Evolutionary conservation across 2,888 invertebrate species (phyloP), one percentile per base, ranked within the genome.

Genomic region (Chesias legatella): DNA sequence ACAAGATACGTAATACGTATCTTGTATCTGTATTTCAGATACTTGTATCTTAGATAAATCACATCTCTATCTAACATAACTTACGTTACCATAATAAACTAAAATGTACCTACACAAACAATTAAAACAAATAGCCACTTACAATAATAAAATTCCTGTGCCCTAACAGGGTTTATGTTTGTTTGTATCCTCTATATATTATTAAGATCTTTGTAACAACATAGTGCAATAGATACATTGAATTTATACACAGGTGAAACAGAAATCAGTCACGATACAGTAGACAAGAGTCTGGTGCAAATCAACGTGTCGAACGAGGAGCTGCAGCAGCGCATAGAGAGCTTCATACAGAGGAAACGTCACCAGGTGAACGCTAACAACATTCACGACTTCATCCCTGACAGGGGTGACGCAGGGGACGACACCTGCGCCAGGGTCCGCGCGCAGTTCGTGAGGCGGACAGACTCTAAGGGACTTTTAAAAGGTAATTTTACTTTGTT

Each of bases 391-490:
- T 96, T 95, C 67, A 93, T 93, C 38, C 79, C 78, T 13, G 56
- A 53, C 10, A 71, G 63, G 28, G 42, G 61, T 1, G 67, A 67
- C 37, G 71, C 60, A 47, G 71, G 67, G 56, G 85, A 88, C 39
- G 85, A 83, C 51, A 91, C 91, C 0, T 96, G 96, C 78, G 95
- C 96, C 0, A 84, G 96, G 63, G 92, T 94, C 7, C 90, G 94
- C 67, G 92, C 95, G 25, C 90, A 92, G 53, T 90, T 95, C 44
- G 86, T 92, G 2, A 92, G 91, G 51, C 88, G 93, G 35, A 92
- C 91, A 55, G 94, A 93, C 64, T 93, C 93, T 0, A 94, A 93
- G 67, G 93, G 95, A 51, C 95, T 95, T 79, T 88, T 96, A 40
- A 93, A 93, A 90, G 93, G 95, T 95, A 77, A 68, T 67, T 22